Base-by-base conservation (phyloP, 2,888 invertebrate genomes). In the Protula sp. region DNA sequence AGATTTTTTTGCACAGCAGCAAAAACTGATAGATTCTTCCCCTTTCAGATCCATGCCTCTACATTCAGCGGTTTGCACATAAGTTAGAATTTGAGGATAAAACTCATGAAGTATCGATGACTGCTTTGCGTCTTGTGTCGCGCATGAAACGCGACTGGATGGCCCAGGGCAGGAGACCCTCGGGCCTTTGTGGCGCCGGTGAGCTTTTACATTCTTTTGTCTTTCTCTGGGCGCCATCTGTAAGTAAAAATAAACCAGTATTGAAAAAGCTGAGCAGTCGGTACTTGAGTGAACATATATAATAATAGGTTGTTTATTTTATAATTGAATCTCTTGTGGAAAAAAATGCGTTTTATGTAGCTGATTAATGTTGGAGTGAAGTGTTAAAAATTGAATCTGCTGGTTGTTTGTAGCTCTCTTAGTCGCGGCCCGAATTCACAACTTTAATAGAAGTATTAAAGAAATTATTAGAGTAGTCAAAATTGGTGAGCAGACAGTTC, bases 61-160 rank as follows among this genome's bases (percentile, higher is more conserved):
- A 95, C 79, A 92, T 99, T 58, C 86, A 94, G 76, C 87, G 99
- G 58, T 99, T 97, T 82, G 93, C 97, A 30, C 89, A 92, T 65
- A 90, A 91, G 75, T 84, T 99, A 58, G 91, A 95, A 77, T 90
- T 97, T 76, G 94, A 89, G 0, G 88, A 89, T 0, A 94, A 94
- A 82, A 91, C 92, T 14, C 93, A 95, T 74, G 93, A 94, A 78
- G 97, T 99, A 3, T 90, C 92, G 58, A 92, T 90, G 86, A 94
- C 98, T 1, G 98, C 98, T 0, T 84, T 94, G 60, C 86, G 98
- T 59, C 85, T 99, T 62, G 93, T 98, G 27, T 91, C 94, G 82
- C 85, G 99, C 71, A 99, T 99, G 99, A 98, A 97, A 82, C 87
- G 92, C 73, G 99, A 99, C 82, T 97, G 94, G 80, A 90, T 99